These are phyloP conservation scores for Chunga burmeisteri DNA, from an alignment of 2,113 vertebrate genomes.

Conservation along the genomic window DNA sequence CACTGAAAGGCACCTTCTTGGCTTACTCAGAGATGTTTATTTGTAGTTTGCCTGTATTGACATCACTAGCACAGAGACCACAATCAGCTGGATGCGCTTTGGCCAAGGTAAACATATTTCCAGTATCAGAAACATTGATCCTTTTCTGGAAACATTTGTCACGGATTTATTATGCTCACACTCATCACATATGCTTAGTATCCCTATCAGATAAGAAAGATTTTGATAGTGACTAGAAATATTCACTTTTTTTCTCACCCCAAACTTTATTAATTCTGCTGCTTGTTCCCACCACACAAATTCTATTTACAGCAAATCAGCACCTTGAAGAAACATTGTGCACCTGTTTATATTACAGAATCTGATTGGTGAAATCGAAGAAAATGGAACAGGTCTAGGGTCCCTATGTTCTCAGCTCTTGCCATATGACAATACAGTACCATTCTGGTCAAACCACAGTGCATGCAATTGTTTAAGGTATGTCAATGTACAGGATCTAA, in stretches of 20 bases:
- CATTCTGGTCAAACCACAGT: background rate
- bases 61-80: background rate
- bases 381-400: background rate
- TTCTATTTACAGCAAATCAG: background rate
- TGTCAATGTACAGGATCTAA: background rate
- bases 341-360: background rate
- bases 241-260: background rate
- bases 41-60: background rate
- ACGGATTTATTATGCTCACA: background rate
- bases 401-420: background rate
- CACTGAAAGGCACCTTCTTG: background rate
- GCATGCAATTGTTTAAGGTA: background rate
- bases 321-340: background rate
- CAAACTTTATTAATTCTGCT: background rate
- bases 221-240: background rate
- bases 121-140: background rate
- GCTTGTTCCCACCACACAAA: background rate
- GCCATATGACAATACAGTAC: background rate
- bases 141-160: background rate
- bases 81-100: background rate
- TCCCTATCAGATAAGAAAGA: background rate
- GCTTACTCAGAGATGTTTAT: background rate
- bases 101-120: background rate
- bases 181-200: background rate
- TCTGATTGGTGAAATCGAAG: background rate